Evolutionary conservation across 2,113 vertebrate species (phyloP), one percentile per base, ranked within the genome.

Genomic region (Tragulus kanchil): DNA sequence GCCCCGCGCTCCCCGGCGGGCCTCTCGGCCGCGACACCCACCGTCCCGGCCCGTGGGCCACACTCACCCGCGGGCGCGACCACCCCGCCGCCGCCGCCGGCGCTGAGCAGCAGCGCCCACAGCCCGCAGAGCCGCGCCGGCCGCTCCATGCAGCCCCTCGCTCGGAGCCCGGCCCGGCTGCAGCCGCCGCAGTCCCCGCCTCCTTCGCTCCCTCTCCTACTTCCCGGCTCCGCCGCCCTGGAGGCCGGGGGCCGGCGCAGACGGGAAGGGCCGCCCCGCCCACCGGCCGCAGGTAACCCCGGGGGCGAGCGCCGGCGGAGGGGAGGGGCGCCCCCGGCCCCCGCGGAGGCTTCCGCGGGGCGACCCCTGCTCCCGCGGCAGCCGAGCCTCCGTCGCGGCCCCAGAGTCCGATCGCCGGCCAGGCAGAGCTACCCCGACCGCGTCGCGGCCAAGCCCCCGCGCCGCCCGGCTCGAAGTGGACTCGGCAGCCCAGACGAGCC

Each of bases 231-330:
- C 8, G 5, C 73, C 59, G 84, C 96, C 79, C 64, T 6, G 86
- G 93, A 95, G 79, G 67, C 84, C 8, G 52, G 75, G 89, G 93
- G 96, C 86, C 48, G 86, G 96, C 73, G 9, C 85, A 97, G 97
- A 97, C 94, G 69, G 97, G 97, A 98, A 97, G 61, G 36, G 95
- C 87, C 54, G 95, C 97, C 85, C 96, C 96, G 85, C 96, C 98
- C 96, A 73, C 88, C 64, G 67, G 96, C 96, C 94, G 42, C 97
- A 97, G 98, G 96, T 95, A 98, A 97, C 96, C 93, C 13, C 54
- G 50, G 61, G 36, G 1, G 65, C 36, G 4, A 10, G 87, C n/a
- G 10, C 54, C 9, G 82, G 71, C 25, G 6, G 14, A 8, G 25
- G 36, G 71, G 65, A 28, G 14, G 12, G 65, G 93, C 2, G 2